These are phyloP conservation scores for Apostichopus parvimensis DNA, from an alignment of 35 echinoderm and acorn worm species.

Conservation along the genomic window DNA sequence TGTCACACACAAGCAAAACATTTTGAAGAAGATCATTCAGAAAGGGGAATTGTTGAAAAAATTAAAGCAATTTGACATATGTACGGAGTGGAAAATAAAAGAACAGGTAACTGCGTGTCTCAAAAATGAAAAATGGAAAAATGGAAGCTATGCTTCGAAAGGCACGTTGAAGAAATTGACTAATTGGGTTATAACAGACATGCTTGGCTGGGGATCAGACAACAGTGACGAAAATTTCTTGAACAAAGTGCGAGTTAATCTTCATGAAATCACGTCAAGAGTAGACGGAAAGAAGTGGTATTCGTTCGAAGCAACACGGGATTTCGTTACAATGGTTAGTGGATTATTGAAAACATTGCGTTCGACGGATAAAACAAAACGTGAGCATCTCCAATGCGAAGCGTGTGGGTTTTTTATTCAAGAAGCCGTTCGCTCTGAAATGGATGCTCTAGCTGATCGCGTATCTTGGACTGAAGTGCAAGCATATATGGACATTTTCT, in stretches of 20 bases:
- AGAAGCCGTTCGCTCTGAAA: slow-evolving; percentile 28
- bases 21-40: no score
- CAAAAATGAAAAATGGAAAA: no score
- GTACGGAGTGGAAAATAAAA: no score
- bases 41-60: no score
- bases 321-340: neutral
- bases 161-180: neutral
- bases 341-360: neutral
- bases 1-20: no score
- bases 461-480: slow-evolving; percentile 16
- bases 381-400: neutral
- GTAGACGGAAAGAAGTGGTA: slow-evolving; percentile 2
- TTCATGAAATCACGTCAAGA: neutral
- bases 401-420: neutral
- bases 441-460: neutral
- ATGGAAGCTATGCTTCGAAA: no score
- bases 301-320: neutral
- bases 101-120: no score
- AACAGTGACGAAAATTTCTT: slow-evolving; percentile 10
- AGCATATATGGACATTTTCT: neutral
- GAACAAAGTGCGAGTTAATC: neutral
- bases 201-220: neutral
- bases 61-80: no score
- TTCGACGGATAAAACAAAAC: neutral
- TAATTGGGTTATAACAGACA: neutral